Evolutionary conservation across 23 tunicate genomes (phyloP).

Genomic region (Trididemnum miniatum): DNA sequence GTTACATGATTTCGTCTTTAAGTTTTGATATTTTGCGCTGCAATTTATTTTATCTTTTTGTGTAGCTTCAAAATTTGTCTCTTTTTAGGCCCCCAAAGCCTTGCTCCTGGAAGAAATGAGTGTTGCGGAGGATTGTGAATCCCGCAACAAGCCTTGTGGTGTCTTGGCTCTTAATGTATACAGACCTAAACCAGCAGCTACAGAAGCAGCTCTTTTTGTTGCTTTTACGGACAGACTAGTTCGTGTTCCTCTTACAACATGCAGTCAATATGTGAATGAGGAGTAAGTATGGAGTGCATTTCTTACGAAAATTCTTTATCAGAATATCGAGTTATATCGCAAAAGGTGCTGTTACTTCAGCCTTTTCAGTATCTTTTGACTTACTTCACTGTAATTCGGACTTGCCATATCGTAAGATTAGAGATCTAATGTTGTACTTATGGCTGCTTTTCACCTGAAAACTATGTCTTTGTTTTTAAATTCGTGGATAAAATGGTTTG

Average conservation of each 20-base stretch:
- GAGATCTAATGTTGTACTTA: too few species aligned
- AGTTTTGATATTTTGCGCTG: too few species aligned
- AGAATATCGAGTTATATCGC: background rate
- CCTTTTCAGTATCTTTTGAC: too few species aligned
- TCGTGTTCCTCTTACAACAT: conserved; percentile 49
- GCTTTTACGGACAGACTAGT: conserved; percentile 74
- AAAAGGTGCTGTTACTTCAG: too few species aligned
- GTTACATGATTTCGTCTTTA: too few species aligned
- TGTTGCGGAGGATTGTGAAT: conserved; percentile 39
- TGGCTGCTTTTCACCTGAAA: too few species aligned
- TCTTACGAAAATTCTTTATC: background rate
- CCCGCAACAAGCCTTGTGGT: conserved; percentile 31
- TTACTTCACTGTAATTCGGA: too few species aligned
- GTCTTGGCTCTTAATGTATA: conserved; percentile 54
- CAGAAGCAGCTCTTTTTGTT: conserved; percentile 46
- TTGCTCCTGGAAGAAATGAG: conserved; percentile 60
- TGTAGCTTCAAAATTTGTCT: too few species aligned
- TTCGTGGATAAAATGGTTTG: too few species aligned
- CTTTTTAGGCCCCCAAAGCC: conserved; percentile 44
- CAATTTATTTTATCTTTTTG: too few species aligned
- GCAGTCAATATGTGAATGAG: conserved; percentile 40
- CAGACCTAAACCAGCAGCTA: conserved; percentile 20
- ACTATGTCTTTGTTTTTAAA: too few species aligned
- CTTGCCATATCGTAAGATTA: too few species aligned
- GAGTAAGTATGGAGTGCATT: conserved; percentile 53